Conservation (phyloP, 1,140 invertebrate species). For the Melipona quadrifasciata region DNA sequence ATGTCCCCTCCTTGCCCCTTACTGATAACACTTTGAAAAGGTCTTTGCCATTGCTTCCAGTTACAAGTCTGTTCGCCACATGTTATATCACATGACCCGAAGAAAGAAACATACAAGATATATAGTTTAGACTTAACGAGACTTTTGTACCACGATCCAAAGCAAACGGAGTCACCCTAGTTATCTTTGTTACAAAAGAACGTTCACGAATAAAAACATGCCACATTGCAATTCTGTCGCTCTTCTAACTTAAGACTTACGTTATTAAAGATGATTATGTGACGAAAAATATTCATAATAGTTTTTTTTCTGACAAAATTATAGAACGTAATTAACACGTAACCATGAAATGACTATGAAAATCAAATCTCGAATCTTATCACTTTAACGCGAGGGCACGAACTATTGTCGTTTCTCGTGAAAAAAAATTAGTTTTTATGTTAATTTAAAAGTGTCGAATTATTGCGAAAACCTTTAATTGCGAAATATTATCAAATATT, state of each 20-base stretch:
- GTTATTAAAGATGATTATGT: neutral
- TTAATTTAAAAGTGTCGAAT: neutral
- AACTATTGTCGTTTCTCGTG: neutral
- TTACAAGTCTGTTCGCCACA: conserved; percentile 2
- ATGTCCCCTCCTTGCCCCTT: neutral
- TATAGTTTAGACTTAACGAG: conserved; percentile 56
- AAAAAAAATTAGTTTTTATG: neutral
- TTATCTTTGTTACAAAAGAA: conserved; percentile 45
- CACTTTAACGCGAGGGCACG: neutral
- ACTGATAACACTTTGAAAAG: conserved; percentile 27
- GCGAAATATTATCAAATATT: neutral
- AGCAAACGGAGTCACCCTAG: conserved; percentile 56
- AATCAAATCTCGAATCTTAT: conserved; percentile 18
- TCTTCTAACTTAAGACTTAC: conserved; percentile 22
- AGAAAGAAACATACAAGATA: conserved; percentile 54
- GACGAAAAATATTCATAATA: conserved; percentile 27
- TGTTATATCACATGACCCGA: conserved; percentile 33
- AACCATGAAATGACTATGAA: conserved; percentile 13
- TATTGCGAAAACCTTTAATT: neutral
- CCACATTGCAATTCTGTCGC: conserved; percentile 39
- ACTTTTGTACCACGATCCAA: conserved; percentile 55
- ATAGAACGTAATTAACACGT: conserved; percentile 11
- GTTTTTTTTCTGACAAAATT: neutral
- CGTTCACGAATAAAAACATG: conserved; percentile 47
- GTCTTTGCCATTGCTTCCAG: conserved; percentile 37